phyloP scores from a whole-genome alignment of 2,888 invertebrate species.

The Pollenia griseotomentosa region DNA sequence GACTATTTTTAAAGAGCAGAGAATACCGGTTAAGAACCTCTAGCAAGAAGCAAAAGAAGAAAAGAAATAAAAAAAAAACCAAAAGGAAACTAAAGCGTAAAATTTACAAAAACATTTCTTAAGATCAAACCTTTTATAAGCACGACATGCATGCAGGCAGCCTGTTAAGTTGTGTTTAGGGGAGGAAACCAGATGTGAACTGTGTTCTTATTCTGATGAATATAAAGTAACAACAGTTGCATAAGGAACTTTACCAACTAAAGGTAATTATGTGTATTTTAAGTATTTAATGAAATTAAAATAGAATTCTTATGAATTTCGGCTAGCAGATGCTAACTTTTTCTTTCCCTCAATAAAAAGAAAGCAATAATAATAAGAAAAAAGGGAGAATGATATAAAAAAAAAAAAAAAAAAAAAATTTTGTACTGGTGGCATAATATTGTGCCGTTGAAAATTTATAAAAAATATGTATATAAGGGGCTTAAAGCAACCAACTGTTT shows the following conservation, averaged over 20 bases:
- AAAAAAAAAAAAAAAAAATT: too few relatives aligned
- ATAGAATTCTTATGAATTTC: not conserved
- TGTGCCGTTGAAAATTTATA: too few relatives aligned
- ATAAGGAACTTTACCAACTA: not conserved
- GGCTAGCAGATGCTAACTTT: conserved; percentile 13
- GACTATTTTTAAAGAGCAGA: conserved; percentile 32
- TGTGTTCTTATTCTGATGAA: not conserved
- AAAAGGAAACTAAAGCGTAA: not conserved
- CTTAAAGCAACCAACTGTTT: too few relatives aligned
- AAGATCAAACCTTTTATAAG: conserved; percentile 3
- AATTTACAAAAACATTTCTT: conserved; percentile 8
- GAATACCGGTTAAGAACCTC: conserved; percentile 11
- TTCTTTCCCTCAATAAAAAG: not conserved
- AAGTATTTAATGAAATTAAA: not conserved
- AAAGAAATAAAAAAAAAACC: not conserved
- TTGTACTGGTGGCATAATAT: too few relatives aligned
- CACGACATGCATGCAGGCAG: not conserved
- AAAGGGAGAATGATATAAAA: not conserved
- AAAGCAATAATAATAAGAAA: not conserved
- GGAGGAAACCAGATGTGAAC: conserved; percentile 59
- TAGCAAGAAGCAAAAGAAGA: conserved; percentile 8
- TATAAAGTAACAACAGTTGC: not conserved
- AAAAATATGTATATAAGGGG: too few relatives aligned
- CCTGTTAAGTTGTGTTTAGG: conserved; percentile 41
- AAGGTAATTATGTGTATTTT: not conserved